Percentiles rank a stretch among this genome's conserved stretches.
Conservation (phyloP, 1,140 invertebrate species). For the Pseudomyrmex pallidus region DNA sequence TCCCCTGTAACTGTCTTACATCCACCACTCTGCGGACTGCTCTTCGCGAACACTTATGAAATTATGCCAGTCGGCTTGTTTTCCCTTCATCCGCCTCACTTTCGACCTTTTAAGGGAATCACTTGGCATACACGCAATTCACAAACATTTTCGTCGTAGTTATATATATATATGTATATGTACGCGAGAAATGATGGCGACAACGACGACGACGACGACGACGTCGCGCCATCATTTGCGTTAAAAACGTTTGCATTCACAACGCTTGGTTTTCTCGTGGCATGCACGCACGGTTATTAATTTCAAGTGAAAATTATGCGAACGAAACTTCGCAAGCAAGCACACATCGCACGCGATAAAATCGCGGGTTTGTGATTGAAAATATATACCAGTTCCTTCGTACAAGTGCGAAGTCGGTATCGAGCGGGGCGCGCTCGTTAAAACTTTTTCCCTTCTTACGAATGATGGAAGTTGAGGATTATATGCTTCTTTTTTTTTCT, state of each 20-base stretch:
- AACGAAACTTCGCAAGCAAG: not conserved
- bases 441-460: conserved; percentile 41
- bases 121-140: conserved; percentile 27
- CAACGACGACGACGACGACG: not conserved
- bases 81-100: not conserved
- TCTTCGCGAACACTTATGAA: conserved; percentile 76
- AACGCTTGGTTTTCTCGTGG: not conserved
- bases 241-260: not conserved
- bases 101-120: conserved; percentile 38
- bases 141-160: not conserved
- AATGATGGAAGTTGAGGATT: conserved; percentile 42
- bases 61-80: conserved; percentile 68
- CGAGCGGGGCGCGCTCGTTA: conserved; percentile 3
- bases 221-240: not conserved
- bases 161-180: not conserved
- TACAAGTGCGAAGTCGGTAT: too few relatives aligned
- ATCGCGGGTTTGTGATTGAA: too few relatives aligned
- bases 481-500: not conserved
- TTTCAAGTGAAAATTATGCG: not conserved
- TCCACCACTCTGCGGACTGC: conserved; percentile 69
- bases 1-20: conserved; percentile 76
- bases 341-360: not conserved
- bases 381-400: too few relatives aligned
- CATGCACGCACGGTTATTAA: too few relatives aligned
- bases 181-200: conserved; percentile 25